These are phyloP conservation scores for Neopipo cinnamomea DNA, from an alignment of 2,113 vertebrate genomes.

Conservation along the genomic window DNA sequence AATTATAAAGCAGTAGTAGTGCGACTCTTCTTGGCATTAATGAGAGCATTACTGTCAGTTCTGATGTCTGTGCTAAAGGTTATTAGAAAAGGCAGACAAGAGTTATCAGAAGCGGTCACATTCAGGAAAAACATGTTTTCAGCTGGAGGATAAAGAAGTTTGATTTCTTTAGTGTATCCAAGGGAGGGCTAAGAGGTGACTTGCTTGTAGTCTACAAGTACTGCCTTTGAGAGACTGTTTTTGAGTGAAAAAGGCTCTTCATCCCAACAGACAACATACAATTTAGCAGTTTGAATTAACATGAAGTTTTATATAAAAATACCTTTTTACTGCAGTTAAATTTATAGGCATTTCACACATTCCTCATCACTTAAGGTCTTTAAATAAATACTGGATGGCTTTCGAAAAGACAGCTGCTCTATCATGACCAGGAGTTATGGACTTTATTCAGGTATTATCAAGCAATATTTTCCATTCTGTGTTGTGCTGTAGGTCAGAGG, in stretches of 20 bases:
- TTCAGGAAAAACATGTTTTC: not conserved
- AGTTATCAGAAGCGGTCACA: not conserved
- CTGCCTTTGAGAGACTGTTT: not conserved
- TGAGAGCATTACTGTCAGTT: not conserved
- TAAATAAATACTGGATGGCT: not conserved
- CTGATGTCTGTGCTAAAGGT: not conserved
- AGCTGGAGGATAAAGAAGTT: not conserved
- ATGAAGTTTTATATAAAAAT: not conserved
- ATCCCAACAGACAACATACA: not conserved
- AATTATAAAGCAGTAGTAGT: not conserved
- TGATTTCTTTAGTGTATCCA: not conserved
- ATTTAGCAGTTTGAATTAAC: not conserved
- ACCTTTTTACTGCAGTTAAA: not conserved
- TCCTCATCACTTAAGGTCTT: not conserved
- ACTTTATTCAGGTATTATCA: not conserved
- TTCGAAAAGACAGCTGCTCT: not conserved
- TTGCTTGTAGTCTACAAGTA: not conserved
- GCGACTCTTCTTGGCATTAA: not conserved
- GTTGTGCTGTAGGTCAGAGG: not conserved
- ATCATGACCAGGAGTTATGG: not conserved
- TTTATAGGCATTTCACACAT: not conserved
- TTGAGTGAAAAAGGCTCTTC: not conserved
- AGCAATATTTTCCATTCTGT: not conserved
- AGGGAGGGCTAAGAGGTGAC: not conserved
- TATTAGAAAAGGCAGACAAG: not conserved